phyloP scores from a whole-genome alignment of 1,140 invertebrate genomes.

The Zaprionus tsacasi region DNA sequence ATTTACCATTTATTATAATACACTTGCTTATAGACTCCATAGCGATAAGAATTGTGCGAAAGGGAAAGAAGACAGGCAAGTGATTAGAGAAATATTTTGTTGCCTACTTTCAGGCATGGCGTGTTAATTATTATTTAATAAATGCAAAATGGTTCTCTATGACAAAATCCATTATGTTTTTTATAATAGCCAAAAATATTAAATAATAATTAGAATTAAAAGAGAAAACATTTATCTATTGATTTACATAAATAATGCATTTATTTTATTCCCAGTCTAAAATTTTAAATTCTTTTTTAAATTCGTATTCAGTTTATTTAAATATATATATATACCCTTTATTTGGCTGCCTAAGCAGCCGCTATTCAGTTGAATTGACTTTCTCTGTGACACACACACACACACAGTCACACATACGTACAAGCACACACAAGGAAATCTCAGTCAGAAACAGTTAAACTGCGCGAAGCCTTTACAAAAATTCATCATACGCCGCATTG shows the following conservation, averaged over 20 bases:
- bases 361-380: conserved; percentile 21
- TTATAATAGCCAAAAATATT: neutral
- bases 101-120: neutral
- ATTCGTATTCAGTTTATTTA: neutral
- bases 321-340: neutral
- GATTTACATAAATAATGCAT: no score
- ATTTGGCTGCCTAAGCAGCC: neutral
- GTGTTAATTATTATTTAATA: neutral
- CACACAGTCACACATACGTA: neutral
- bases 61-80: neutral
- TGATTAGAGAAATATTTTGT: neutral
- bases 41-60: neutral
- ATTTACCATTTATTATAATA: conserved; percentile 48
- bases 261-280: neutral
- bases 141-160: no score
- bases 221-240: neutral
- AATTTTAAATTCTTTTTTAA: neutral
- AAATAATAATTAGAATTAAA: neutral
- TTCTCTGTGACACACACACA: neutral
- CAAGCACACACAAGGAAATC: conserved; percentile 31
- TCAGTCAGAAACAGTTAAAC: conserved; percentile 30
- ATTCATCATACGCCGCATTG: conserved; percentile 79
- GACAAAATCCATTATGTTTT: neutral
- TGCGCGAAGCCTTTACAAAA: conserved; percentile 48
- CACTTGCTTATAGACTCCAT: conserved; percentile 5